Conservation (phyloP, 2,113 vertebrate species). For the Pygoscelis adeliae region DNA sequence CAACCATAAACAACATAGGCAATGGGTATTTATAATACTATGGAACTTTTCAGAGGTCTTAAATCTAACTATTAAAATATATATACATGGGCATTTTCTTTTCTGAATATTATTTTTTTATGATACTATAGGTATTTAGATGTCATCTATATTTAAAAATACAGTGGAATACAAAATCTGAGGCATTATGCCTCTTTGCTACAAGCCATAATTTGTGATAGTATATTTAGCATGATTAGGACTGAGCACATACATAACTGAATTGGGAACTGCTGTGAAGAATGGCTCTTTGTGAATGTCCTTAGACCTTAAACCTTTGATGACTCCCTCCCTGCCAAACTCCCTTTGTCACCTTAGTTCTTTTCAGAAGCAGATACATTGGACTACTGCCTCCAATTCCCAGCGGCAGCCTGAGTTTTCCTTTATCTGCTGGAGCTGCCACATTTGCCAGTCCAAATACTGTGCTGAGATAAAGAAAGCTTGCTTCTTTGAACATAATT, state of each 20-base stretch:
- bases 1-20: background rate
- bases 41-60: background rate
- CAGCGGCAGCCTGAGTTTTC: background rate
- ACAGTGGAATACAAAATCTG: background rate
- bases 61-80: background rate
- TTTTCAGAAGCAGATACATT: background rate
- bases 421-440: background rate
- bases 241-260: background rate
- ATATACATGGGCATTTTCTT: background rate
- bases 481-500: background rate
- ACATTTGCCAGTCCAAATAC: background rate
- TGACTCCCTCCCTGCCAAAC: background rate
- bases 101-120: background rate
- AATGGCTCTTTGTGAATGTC: background rate
- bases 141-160: background rate
- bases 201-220: background rate
- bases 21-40: background rate
- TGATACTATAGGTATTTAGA: background rate
- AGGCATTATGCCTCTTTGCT: background rate
- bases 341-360: background rate
- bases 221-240: background rate
- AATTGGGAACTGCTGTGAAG: background rate
- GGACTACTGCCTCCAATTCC: background rate
- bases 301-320: background rate
- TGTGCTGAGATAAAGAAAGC: background rate